Conservation (phyloP, 2,797 vertebrate species). For the Eremophila alpestris region DNA sequence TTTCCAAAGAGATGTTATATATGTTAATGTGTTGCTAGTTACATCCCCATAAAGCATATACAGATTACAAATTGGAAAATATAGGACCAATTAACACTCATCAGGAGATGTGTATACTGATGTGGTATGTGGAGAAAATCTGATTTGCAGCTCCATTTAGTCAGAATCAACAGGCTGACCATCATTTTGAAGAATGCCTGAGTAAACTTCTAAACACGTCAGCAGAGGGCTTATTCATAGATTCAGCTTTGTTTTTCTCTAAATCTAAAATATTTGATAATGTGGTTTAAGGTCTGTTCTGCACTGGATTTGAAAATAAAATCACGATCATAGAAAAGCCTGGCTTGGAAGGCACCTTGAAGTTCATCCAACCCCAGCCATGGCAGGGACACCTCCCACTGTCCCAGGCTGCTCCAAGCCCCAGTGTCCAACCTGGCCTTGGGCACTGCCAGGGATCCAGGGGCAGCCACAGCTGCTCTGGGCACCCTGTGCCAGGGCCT, state of each 20-base stretch:
- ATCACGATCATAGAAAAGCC: neutral
- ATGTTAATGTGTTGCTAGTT: conserved; percentile 53
- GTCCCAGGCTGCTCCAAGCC: neutral
- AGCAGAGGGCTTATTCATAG: neutral
- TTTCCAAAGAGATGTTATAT: conserved; percentile 58
- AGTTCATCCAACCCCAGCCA: rapidly evolving
- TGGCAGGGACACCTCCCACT: neutral
- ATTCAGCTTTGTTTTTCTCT: conserved; percentile 18
- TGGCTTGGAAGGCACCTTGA: neutral
- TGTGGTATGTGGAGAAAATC: conserved; percentile 27
- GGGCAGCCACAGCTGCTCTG: neutral
- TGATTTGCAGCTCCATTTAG: conserved; percentile 60
- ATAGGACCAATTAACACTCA: conserved; percentile 70
- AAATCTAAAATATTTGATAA: neutral
- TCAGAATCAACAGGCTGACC: conserved; percentile 22
- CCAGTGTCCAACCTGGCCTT: neutral
- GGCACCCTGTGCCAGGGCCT: neutral
- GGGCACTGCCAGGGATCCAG: neutral
- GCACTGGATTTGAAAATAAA: conserved; percentile 55
- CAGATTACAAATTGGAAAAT: conserved; percentile 67
- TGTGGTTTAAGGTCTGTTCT: conserved; percentile 34
- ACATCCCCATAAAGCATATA: conserved; percentile 57
- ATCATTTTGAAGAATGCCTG: conserved; percentile 27
- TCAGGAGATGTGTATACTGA: conserved; percentile 48
- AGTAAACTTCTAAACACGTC: conserved; percentile 11